These are phyloP conservation scores for Entelurus aequoreus DNA, from an alignment of 2,113 vertebrate genomes.

Conservation along the genomic window DNA sequence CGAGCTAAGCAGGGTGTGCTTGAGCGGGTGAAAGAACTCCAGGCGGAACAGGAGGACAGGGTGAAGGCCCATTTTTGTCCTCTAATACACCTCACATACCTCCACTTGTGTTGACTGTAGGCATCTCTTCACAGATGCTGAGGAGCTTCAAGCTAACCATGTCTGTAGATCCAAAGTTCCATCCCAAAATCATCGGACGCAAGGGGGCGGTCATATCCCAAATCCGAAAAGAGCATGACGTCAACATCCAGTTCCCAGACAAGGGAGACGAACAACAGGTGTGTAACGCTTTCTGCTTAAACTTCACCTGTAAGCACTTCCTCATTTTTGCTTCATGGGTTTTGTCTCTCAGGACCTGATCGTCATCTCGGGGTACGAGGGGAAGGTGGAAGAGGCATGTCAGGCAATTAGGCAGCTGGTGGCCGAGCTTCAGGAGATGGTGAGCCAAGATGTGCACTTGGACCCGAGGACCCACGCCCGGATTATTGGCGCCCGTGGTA, in stretches of 20 bases:
- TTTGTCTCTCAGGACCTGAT: constrained; percentile 66
- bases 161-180: constrained; percentile 75
- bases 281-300: not conserved
- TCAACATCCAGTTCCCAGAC: constrained; percentile 80
- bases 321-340: not conserved
- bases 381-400: constrained; percentile 71
- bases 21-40: constrained; percentile 72
- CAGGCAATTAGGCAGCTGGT: constrained; percentile 76
- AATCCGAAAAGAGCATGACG: constrained; percentile 79
- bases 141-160: constrained; percentile 76
- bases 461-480: constrained; percentile 80
- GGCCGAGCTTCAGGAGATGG: constrained; percentile 77
- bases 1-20: constrained; percentile 70
- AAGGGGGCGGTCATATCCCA: constrained; percentile 79
- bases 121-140: constrained; percentile 61
- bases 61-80: constrained; percentile 37
- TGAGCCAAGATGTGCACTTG: constrained; percentile 74
- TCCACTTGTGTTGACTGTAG: too few relatives aligned
- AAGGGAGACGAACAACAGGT: constrained; percentile 81
- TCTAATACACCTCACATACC: not conserved
- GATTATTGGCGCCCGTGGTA: constrained; percentile 76
- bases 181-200: constrained; percentile 80
- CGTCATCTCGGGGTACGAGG: constrained; percentile 77
- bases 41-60: constrained; percentile 78
- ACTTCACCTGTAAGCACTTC: not conserved